A percentile compares a stretch with the other conserved stretches of the same genome.
Conservation (phyloP, 1,140 invertebrate genomes). For the Caenorhabditis remanei region DNA sequence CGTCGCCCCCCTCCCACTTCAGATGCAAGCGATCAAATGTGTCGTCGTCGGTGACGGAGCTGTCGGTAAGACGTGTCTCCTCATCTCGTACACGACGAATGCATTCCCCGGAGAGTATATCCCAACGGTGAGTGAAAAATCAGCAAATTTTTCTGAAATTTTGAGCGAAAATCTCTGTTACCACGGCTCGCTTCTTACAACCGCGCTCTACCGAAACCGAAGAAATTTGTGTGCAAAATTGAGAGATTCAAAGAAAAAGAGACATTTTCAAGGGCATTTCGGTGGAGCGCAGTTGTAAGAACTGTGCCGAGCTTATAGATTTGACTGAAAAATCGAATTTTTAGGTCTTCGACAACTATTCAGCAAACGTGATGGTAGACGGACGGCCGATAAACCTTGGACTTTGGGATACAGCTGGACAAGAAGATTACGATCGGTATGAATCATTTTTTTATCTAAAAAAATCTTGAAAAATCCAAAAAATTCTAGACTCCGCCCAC, state of each 20-base stretch:
- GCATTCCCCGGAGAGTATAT: constrained; percentile 91
- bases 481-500: constrained; percentile 70
- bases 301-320: no score
- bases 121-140: constrained; percentile 83
- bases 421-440: constrained; percentile 64
- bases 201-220: no score
- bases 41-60: constrained; percentile 79
- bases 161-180: no score
- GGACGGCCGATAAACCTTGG: constrained; percentile 75
- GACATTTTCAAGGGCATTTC: no score
- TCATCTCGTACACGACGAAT: constrained; percentile 92
- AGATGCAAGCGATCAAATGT: constrained; percentile 79
- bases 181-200: no score
- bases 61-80: constrained; percentile 86
- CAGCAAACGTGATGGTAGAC: constrained; percentile 98
- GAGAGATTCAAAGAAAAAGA: no score
- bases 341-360: constrained; percentile 81
- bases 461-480: not conserved
- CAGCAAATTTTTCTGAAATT: no score
- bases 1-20: not conserved
- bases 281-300: no score
- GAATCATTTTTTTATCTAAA: not conserved
- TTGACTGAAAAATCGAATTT: no score
- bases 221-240: no score
- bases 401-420: constrained; percentile 75